phyloP scores from a whole-genome alignment of 2,113 vertebrate species.

The Dipodomys spectabilis region DNA sequence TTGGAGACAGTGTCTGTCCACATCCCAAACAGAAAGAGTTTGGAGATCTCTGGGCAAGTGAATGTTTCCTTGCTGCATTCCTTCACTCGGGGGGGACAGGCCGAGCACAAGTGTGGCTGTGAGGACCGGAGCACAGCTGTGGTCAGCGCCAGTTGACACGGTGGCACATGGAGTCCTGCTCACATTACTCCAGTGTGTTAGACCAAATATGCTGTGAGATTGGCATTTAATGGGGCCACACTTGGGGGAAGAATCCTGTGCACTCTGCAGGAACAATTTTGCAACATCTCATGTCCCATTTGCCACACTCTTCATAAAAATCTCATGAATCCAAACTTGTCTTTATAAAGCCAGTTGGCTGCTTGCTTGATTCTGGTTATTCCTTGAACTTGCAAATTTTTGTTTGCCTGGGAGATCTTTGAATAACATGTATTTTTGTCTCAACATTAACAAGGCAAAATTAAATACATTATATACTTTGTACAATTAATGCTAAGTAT shows the following conservation, averaged over 20 bases:
- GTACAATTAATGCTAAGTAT: background rate
- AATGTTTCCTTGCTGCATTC: background rate
- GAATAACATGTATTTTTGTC: background rate
- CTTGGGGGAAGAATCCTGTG: slow-evolving; percentile 9
- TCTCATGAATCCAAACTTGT: background rate
- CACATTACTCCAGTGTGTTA: background rate
- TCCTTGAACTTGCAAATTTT: background rate
- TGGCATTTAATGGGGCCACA: background rate
- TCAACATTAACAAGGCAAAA: background rate
- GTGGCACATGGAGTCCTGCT: slow-evolving; percentile 19
- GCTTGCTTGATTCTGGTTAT: background rate
- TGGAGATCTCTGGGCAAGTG: background rate
- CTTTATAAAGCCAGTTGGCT: background rate
- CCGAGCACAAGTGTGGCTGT: slow-evolving; percentile 44
- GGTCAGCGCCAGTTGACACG: slow-evolving; percentile 50
- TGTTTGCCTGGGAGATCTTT: background rate
- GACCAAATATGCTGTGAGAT: background rate
- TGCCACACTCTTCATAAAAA: slow-evolving; percentile 29
- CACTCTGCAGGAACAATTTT: background rate
- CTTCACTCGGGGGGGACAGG: slow-evolving; percentile 15
- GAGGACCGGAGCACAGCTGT: slow-evolving; percentile 21
- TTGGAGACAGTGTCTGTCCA: slow-evolving; percentile 12
- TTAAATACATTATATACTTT: background rate
- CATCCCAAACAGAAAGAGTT: slow-evolving; percentile 29
- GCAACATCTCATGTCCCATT: background rate